These are phyloP conservation scores for Mallotus villosus DNA, from an alignment of 2,797 vertebrate genomes.

Conservation along the genomic window DNA sequence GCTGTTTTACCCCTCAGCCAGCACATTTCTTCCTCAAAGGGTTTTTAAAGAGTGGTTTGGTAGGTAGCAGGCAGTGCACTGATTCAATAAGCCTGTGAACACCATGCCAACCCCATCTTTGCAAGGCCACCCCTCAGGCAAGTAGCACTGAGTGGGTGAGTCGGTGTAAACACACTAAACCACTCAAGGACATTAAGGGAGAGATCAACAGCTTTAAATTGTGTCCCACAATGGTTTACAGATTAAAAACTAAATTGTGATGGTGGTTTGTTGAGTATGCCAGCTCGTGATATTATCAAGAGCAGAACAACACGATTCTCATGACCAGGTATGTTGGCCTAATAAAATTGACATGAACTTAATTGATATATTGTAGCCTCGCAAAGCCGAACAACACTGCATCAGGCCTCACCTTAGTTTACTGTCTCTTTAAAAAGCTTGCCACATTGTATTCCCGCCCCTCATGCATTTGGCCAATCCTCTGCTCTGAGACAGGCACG, in stretches of 20 bases:
- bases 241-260: background rate
- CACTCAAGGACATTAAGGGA: background rate
- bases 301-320: too few species aligned
- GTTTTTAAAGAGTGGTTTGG: background rate
- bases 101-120: background rate
- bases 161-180: background rate
- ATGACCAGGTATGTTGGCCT: too few species aligned
- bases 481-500: constrained; percentile 29
- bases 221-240: background rate
- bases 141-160: background rate
- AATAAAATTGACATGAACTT: too few species aligned
- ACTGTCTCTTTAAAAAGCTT: constrained; percentile 64
- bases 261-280: background rate
- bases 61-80: background rate
- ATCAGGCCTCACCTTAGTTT: background rate
- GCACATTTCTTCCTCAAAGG: background rate
- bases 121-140: background rate
- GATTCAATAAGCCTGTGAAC: background rate
- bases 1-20: background rate
- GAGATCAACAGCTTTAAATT: background rate
- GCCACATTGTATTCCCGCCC: constrained; percentile 37
- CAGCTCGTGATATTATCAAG: background rate
- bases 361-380: too few species aligned
- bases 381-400: background rate
- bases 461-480: constrained; percentile 55